phyloP scores from a whole-genome alignment of 2,113 vertebrate species.

The Tragelaphus buxtoni region DNA sequence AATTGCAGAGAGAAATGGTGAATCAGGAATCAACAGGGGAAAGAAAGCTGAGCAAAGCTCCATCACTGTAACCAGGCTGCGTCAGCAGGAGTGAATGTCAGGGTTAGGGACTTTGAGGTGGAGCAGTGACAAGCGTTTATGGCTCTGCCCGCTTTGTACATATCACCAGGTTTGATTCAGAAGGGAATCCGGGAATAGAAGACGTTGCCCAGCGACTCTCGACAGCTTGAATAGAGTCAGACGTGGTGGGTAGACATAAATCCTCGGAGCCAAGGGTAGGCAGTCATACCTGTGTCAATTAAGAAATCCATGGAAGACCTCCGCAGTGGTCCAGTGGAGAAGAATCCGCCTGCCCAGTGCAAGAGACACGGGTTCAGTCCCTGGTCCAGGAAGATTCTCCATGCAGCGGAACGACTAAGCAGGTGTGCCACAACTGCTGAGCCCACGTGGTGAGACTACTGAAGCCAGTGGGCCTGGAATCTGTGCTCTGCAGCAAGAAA shows the following conservation, averaged over 20 bases:
- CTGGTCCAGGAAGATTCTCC: background rate
- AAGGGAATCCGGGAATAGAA: background rate
- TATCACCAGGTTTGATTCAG: background rate
- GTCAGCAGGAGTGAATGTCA: background rate
- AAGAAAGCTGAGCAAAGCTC: background rate
- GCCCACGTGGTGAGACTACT: background rate
- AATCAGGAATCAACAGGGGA: background rate
- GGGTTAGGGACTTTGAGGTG: no score
- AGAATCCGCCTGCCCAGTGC: background rate
- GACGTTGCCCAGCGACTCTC: background rate
- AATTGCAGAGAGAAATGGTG: background rate
- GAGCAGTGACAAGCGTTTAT: rapidly evolving
- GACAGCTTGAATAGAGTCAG: background rate
- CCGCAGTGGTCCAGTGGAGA: background rate
- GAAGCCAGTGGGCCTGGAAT: background rate
- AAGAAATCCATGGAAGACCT: background rate
- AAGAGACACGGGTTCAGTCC: background rate
- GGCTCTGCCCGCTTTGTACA: background rate
- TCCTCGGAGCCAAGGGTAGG: background rate
- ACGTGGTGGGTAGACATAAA: background rate
- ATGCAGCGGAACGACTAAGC: rapidly evolving
- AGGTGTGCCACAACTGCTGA: background rate
- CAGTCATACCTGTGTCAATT: background rate
- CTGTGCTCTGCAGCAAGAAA: background rate
- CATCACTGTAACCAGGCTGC: background rate